Conservation (phyloP, 2,113 vertebrate species). For the Oncorhynchus gorbuscha region DNA sequence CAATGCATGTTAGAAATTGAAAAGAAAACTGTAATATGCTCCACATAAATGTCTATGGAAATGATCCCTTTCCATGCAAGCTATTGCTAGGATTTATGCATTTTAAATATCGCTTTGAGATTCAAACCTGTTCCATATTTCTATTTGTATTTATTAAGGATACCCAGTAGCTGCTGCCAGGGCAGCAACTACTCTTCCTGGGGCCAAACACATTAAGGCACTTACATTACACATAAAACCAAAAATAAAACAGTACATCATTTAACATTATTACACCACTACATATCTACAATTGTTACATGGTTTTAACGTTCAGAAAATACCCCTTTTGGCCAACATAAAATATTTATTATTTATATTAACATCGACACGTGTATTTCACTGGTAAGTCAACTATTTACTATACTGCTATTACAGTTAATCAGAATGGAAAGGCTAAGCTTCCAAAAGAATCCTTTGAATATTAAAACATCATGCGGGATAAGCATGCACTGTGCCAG, state of each 20-base stretch:
- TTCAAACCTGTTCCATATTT: constrained; percentile 55
- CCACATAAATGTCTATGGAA: constrained; percentile 47
- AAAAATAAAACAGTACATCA: too few relatives aligned
- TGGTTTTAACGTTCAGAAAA: constrained; percentile 24
- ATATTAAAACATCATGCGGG: too few relatives aligned
- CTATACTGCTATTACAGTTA: not conserved
- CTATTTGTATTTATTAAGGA: too few relatives aligned
- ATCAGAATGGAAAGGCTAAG: too few relatives aligned
- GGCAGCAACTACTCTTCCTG: not conserved
- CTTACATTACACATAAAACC: constrained; percentile 8
- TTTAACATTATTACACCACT: too few relatives aligned
- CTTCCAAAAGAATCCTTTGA: too few relatives aligned
- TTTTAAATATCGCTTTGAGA: constrained; percentile 41
- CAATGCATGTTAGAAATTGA: too few relatives aligned
- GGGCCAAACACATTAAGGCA: constrained; percentile 5
- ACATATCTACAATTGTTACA: constrained; percentile 1
- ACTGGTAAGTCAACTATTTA: constrained; percentile 1
- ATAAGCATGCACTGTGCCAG: too few relatives aligned
- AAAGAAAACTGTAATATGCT: constrained; percentile 46
- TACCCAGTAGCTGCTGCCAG: too few relatives aligned
- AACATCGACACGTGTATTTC: not conserved
- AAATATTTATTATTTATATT: not conserved
- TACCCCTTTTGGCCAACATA: not conserved
- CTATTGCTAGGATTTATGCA: constrained; percentile 55
- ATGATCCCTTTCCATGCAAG: constrained; percentile 52